phyloP scores from a whole-genome alignment of 2,797 vertebrate species.

The Hylomyscus alleni region DNA sequence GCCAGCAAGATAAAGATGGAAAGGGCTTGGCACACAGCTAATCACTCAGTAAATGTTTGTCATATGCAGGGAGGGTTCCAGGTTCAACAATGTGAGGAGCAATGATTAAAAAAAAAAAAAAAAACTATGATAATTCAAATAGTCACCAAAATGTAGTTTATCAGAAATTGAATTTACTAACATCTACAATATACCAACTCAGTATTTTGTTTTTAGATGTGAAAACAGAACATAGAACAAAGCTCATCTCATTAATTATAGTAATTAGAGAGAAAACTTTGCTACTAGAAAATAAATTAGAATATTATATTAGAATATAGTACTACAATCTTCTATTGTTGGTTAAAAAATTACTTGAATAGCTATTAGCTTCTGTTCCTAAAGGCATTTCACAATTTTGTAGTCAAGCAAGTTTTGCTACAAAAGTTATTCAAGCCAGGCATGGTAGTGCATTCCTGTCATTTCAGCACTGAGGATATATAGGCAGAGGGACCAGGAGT shows the following conservation, averaged over 20 bases:
- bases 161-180: constrained; percentile 57
- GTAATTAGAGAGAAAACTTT: constrained; percentile 55
- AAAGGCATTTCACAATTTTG: neutral
- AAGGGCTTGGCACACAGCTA: constrained; percentile 12
- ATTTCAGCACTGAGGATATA: neutral
- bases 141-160: constrained; percentile 35
- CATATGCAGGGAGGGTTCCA: constrained; percentile 44
- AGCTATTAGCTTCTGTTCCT: neutral
- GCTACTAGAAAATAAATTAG: constrained; percentile 53
- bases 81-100: constrained; percentile 18
- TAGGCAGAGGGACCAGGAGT: neutral
- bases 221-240: constrained; percentile 57
- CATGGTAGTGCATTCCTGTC: neutral
- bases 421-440: neutral
- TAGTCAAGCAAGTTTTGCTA: constrained; percentile 38
- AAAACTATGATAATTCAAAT: neutral
- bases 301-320: constrained; percentile 12
- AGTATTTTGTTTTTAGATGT: neutral
- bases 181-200: constrained; percentile 36
- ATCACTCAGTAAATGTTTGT: constrained; percentile 63
- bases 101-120: constrained; percentile 70
- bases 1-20: constrained; percentile 50
- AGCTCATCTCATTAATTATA: constrained; percentile 47
- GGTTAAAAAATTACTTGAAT: constrained; percentile 56
- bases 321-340: constrained; percentile 3